These are phyloP conservation scores for Tachina grossa DNA, from an alignment of 2,888 invertebrate genomes.

Conservation along the genomic window DNA sequence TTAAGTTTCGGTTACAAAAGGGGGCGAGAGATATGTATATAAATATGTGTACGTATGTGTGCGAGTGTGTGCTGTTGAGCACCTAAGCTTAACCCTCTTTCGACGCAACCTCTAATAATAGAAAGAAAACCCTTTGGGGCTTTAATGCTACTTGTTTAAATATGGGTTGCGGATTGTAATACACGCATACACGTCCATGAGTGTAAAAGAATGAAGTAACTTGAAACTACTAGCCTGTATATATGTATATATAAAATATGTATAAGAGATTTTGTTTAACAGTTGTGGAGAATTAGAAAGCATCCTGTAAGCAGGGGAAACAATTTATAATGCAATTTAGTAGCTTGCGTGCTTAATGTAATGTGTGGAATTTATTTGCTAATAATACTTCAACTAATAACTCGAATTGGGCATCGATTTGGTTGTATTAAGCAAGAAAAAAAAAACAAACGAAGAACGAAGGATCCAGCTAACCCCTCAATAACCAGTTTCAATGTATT, in stretches of 20 bases:
- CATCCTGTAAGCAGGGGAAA: not conserved
- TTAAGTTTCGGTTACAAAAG: slow-evolving; percentile 3
- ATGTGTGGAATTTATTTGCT: too few species aligned
- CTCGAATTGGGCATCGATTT: too few species aligned
- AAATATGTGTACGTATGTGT: not conserved
- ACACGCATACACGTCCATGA: not conserved
- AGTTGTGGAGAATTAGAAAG: slow-evolving; percentile 21
- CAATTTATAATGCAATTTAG: not conserved
- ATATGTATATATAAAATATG: slow-evolving; percentile 10
- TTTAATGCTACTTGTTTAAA: slow-evolving; percentile 54
- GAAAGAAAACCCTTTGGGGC: slow-evolving; percentile 57
- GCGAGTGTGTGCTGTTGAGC: not conserved
- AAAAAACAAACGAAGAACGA: too few species aligned
- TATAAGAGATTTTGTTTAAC: not conserved
- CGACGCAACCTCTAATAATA: slow-evolving; percentile 57
- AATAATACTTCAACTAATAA: too few species aligned
- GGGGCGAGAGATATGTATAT: not conserved
- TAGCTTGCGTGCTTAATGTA: too few species aligned
- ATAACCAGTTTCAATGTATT: too few species aligned
- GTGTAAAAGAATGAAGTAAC: slow-evolving; percentile 33
- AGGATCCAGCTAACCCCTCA: too few species aligned
- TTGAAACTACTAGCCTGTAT: slow-evolving; percentile 47
- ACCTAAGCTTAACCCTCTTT: slow-evolving; percentile 56
- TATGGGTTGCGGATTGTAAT: slow-evolving; percentile 49
- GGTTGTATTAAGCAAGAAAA: too few species aligned